Conservation (phyloP, 2,888 invertebrate species). For the Parnassius smintheus region DNA sequence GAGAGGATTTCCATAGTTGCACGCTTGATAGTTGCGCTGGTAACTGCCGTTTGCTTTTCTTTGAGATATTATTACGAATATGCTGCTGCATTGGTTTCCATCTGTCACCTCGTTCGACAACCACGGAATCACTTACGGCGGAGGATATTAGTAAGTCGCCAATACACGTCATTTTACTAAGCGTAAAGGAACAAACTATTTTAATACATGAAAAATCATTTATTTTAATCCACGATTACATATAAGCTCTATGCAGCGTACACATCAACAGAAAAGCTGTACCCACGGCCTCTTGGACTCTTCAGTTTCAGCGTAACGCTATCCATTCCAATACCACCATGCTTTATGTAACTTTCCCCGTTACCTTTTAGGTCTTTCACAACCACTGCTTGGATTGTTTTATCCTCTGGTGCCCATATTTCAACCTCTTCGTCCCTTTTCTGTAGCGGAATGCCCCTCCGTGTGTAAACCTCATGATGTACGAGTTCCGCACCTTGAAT, state of each 20-base stretch:
- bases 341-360: slow-evolving; percentile 36
- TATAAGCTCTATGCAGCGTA: slow-evolving; percentile 3
- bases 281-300: slow-evolving; percentile 35
- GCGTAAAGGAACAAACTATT: too few species aligned
- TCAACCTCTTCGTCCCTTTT: slow-evolving; percentile 31
- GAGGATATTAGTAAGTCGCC: too few species aligned
- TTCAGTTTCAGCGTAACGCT: slow-evolving; percentile 39
- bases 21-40: too few species aligned
- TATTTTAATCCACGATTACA: too few species aligned
- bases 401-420: slow-evolving; percentile 27
- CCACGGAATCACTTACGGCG: too few species aligned
- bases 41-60: too few species aligned
- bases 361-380: slow-evolving; percentile 40
- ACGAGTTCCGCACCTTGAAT: slow-evolving; percentile 26
- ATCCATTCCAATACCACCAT: slow-evolving; percentile 39
- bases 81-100: too few species aligned
- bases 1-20: too few species aligned
- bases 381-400: slow-evolving; percentile 34
- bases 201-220: too few species aligned
- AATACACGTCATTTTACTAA: too few species aligned
- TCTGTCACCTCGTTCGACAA: too few species aligned
- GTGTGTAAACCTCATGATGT: slow-evolving; percentile 28
- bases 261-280: slow-evolving; percentile 25
- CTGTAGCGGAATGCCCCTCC: slow-evolving; percentile 25
- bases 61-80: too few species aligned